phyloP scores from a whole-genome alignment of 2,888 invertebrate genomes.

The Hermaeophaga mercurialis region DNA sequence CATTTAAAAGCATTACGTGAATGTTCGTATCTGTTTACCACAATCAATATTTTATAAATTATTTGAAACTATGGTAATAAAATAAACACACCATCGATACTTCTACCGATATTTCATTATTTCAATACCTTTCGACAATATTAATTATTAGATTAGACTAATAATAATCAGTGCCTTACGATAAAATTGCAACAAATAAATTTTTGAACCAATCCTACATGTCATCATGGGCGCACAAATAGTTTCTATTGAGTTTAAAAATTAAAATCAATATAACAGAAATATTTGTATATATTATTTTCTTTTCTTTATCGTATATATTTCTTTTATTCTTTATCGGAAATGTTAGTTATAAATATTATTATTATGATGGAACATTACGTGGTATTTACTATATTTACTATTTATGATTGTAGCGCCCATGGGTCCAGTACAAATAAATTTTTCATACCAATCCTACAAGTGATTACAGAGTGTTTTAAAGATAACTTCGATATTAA shows the following conservation, averaged over 20 bases:
- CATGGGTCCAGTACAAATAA: constrained; percentile 8
- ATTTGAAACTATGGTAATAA: not conserved
- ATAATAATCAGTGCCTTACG: not conserved
- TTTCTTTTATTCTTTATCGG: no score
- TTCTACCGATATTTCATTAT: not conserved
- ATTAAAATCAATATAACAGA: no score
- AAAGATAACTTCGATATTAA: constrained; percentile 22
- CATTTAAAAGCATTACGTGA: no score
- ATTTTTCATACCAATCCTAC: constrained; percentile 21
- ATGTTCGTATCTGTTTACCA: no score
- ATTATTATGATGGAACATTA: no score
- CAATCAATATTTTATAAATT: not conserved
- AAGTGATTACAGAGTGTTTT: constrained; percentile 17
- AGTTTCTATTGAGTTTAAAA: no score
- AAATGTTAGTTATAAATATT: no score
- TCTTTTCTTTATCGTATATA: no score
- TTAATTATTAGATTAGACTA: constrained; percentile 2
- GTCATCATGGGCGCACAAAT: not conserved
- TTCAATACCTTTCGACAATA: not conserved
- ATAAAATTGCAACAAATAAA: not conserved
- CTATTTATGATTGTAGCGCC: not conserved
- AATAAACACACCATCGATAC: not conserved
- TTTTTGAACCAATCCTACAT: not conserved
- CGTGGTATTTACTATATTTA: no score
- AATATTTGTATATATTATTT: no score